Evolutionary conservation across 2,113 vertebrate species (phyloP).

Genomic region (Anser cygnoides): DNA sequence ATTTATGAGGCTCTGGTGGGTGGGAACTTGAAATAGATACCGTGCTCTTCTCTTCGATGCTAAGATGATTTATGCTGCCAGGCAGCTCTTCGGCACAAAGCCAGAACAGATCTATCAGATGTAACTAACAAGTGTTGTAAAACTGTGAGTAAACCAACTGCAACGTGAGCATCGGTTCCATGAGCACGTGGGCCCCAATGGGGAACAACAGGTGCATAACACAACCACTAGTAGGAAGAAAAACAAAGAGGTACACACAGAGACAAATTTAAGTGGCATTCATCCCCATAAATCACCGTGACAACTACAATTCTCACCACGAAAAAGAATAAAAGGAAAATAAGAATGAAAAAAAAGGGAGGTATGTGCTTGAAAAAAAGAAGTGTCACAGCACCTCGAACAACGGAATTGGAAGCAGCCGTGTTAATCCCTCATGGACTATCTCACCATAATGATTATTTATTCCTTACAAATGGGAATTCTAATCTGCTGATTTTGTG

Average conservation of each 20-base stretch:
- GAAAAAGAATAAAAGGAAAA: background rate
- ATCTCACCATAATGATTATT: slow-evolving; percentile 64
- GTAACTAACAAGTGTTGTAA: slow-evolving; percentile 25
- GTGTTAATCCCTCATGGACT: slow-evolving; percentile 47
- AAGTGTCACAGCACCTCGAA: background rate
- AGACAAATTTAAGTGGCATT: background rate
- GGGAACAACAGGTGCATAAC: slow-evolving; percentile 50
- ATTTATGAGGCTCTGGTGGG: slow-evolving; percentile 62
- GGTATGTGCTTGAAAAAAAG: background rate
- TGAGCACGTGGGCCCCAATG: background rate
- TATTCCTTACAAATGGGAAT: slow-evolving; percentile 72
- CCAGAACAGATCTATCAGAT: slow-evolving; percentile 45
- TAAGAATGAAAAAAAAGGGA: background rate
- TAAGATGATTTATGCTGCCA: slow-evolving; percentile 61
- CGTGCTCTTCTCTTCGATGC: slow-evolving; percentile 5
- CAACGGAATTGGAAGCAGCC: slow-evolving; percentile 56
- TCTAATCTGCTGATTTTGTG: slow-evolving; percentile 71
- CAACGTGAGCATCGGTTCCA: background rate
- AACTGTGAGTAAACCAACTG: slow-evolving; percentile 30
- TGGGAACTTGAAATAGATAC: slow-evolving; percentile 60
- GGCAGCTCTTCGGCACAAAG: slow-evolving; percentile 18
- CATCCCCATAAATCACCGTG: slow-evolving; percentile 45
- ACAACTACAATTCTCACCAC: slow-evolving; percentile 1
- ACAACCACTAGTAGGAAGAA: slow-evolving; percentile 19
- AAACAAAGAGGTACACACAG: slow-evolving; percentile 34